Conservation (phyloP, 2,797 vertebrate species). For the Coreius guichenoti region DNA sequence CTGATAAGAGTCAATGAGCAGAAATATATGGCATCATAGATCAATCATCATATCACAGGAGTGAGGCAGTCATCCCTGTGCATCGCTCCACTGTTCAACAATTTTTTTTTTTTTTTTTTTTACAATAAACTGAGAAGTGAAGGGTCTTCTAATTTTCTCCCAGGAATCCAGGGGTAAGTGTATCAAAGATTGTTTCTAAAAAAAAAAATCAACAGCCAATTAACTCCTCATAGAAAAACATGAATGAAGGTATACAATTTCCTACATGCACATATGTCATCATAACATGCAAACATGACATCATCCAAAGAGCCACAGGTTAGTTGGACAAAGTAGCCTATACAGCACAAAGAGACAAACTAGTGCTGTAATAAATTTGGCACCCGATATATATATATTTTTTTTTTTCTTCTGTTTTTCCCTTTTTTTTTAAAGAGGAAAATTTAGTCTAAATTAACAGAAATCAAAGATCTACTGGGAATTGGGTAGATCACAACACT, state of each 20-base stretch:
- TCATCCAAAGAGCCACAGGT: slow-evolving; percentile 80
- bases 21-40: slow-evolving; percentile 64
- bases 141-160: slow-evolving; percentile 26
- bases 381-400: slow-evolving; percentile 65
- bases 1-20: slow-evolving; percentile 85
- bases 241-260: slow-evolving; percentile 80
- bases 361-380: slow-evolving; percentile 79
- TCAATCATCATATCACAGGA: slow-evolving; percentile 78
- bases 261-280: slow-evolving; percentile 83
- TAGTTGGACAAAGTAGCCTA: slow-evolving; percentile 70
- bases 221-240: slow-evolving; percentile 85
- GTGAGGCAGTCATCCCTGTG: slow-evolving; percentile 79
- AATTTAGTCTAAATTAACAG: slow-evolving; percentile 9
- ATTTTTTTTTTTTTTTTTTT: slow-evolving; percentile 7
- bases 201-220: slow-evolving; percentile 82
- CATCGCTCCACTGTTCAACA: slow-evolving; percentile 72
- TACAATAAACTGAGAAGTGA: slow-evolving; percentile 41
- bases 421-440: slow-evolving; percentile 26
- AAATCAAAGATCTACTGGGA: slow-evolving; percentile 36
- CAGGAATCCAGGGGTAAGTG: slow-evolving; percentile 30
- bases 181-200: slow-evolving; percentile 83
- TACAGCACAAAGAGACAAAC: slow-evolving; percentile 79
- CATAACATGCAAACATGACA: slow-evolving; percentile 93
- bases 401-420: background rate
- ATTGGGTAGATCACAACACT: slow-evolving; percentile 15